A percentile compares a stretch with the other conserved stretches of the same genome.
Conservation (phyloP, 2,797 vertebrate genomes). For the Merluccius polli region DNA sequence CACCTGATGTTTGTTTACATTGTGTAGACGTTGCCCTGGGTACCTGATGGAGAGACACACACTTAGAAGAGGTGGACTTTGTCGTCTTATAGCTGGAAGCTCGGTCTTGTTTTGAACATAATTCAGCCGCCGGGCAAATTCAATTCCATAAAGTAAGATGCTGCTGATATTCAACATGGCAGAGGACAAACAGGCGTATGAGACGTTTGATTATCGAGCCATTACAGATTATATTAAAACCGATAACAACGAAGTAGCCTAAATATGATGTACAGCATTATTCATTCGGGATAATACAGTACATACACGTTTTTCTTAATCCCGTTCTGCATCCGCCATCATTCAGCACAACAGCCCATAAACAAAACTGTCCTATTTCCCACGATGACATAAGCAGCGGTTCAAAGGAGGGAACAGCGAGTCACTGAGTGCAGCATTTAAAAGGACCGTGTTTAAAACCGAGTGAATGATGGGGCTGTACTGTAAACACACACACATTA, state of each 20-base stretch:
- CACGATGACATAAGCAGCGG: not conserved
- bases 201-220: not conserved
- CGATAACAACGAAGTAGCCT: not conserved
- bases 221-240: not conserved
- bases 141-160: not conserved
- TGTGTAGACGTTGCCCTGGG: too few species aligned
- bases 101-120: not conserved
- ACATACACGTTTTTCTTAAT: not conserved
- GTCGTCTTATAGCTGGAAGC: not conserved
- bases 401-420: not conserved
- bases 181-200: not conserved
- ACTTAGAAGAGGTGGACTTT: not conserved
- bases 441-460: constrained; percentile 42
- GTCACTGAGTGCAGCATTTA: constrained; percentile 25
- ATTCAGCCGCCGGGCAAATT: not conserved
- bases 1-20: too few species aligned
- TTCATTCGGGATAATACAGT: not conserved
- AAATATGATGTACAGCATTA: not conserved
- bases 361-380: not conserved
- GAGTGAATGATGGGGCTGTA: constrained; percentile 44
- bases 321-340: not conserved
- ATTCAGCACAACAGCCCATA: not conserved
- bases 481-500: constrained; percentile 28
- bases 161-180: not conserved
- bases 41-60: too few species aligned